A percentile compares a stretch with the other conserved stretches of the same genome.
phyloP scores from a whole-genome alignment of 2,888 invertebrate genomes.

The Yponomeuta cagnagella region DNA sequence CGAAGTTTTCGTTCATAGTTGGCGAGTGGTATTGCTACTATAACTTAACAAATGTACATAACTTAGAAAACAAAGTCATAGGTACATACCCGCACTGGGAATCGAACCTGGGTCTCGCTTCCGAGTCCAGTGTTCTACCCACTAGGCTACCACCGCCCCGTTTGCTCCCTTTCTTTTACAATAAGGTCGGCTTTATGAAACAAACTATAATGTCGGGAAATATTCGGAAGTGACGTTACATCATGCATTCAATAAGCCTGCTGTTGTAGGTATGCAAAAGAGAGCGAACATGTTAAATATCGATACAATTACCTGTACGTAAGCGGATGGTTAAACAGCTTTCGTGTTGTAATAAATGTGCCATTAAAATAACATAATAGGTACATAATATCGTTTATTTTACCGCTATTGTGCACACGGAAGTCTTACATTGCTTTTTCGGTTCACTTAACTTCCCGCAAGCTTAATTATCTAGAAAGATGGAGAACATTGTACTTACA shows the following conservation, averaged over 20 bases:
- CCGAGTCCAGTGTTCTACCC: no score
- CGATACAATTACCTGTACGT: background rate
- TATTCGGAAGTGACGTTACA: background rate
- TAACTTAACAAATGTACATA: no score
- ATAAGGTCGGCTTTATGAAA: background rate
- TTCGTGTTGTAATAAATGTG: background rate
- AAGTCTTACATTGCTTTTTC: background rate
- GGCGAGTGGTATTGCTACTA: no score
- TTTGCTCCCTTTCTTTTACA: no score
- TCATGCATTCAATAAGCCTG: background rate
- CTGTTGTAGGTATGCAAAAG: background rate
- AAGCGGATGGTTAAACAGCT: background rate
- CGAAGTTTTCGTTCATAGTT: no score
- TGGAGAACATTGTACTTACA: no score
- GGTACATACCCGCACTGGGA: no score
- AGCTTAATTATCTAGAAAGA: no score
- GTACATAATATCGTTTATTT: background rate
- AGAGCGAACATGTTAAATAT: background rate
- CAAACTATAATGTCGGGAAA: background rate
- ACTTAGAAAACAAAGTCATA: no score
- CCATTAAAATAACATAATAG: background rate
- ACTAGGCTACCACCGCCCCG: no score
- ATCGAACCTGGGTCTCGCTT: no score
- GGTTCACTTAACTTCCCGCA: no score
- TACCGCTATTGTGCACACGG: background rate